Evolutionary conservation across 2,797 vertebrate species (phyloP).

Genomic region (Botia kubotai): DNA sequence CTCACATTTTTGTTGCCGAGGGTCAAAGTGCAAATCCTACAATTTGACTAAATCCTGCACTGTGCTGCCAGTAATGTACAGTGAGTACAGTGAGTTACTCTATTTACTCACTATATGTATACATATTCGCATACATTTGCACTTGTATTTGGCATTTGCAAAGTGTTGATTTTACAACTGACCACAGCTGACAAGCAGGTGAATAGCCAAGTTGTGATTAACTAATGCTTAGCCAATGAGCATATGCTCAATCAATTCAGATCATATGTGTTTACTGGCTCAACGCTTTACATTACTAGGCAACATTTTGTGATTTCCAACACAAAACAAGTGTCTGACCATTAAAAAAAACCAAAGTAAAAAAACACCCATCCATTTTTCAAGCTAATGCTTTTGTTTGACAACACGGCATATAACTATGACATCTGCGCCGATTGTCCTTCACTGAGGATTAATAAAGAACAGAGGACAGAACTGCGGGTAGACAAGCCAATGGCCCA

Average conservation of each 20-base stretch:
- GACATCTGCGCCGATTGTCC: neutral
- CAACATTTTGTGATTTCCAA: neutral
- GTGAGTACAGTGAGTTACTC: too few relatives aligned
- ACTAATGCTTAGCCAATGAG: constrained; percentile 66
- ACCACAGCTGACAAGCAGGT: constrained; percentile 44
- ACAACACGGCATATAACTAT: neutral
- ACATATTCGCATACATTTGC: too few relatives aligned
- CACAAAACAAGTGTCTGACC: neutral
- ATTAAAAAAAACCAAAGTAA: neutral
- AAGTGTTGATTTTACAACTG: neutral
- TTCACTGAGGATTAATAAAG: constrained; percentile 13
- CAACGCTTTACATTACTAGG: constrained; percentile 15
- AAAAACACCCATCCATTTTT: constrained; percentile 6
- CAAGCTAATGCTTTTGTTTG: constrained; percentile 10
- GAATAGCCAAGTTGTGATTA: constrained; percentile 70
- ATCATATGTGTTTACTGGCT: neutral
- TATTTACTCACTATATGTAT: too few relatives aligned
- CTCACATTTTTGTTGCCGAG: too few relatives aligned
- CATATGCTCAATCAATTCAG: constrained; percentile 62
- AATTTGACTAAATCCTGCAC: too few relatives aligned
- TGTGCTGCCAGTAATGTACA: too few relatives aligned
- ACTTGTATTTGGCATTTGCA: neutral
- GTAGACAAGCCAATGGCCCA: neutral
- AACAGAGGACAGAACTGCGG: constrained; percentile 18
- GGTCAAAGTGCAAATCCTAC: too few relatives aligned